Base-by-base conservation (phyloP, 2,113 vertebrate genomes). In the Vulpes ferrilata region DNA sequence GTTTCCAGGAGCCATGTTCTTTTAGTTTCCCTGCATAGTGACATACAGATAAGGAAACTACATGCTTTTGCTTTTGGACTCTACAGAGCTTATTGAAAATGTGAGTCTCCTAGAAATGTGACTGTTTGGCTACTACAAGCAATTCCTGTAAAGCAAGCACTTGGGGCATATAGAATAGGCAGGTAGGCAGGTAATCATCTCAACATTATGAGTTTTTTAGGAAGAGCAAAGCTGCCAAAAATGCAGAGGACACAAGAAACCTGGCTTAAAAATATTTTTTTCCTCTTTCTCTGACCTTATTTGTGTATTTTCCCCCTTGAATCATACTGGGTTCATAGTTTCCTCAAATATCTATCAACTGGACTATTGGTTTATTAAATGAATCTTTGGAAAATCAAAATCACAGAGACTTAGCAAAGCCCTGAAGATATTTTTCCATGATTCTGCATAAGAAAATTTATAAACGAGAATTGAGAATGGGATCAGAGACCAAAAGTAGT, bases 21-120 rank as follows among this genome's bases (percentile, higher is more conserved):
- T 67, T 78, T 51, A 84, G 7, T 4, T 87, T 11, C 5, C 53
- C 15, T 80, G 62, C 19, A 35, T 23, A 74, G 51, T n/a, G 53
- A 38, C 22, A 67, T 57, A 62, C 3, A 30, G 1, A 7, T 48
- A 2, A 92, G 1, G 8, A 2, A 43, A 43, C 43, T 43, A 7
- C 7, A 6, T 43, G 43, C 43, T 43, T 43, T 96, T 97, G 71
- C 84, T 97, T 87, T 64, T n/a, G 78, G 64, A 43, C 65, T 96
- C 55, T 48, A 3, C 35, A 94, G n/a, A 86, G 62, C 11, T 89
- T 57, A 95, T 67, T 95, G 97, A 90, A 90, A 97, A 48, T 95
- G 53, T 79, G 32, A 35, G 62, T 86, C 53, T 7, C 4, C n/a
- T 88, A 35, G 81, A 93, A 94, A 86, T 1, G 4, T 53, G 5